Conservation (phyloP, 2,888 invertebrate species). For the Panorpa germanica region DNA sequence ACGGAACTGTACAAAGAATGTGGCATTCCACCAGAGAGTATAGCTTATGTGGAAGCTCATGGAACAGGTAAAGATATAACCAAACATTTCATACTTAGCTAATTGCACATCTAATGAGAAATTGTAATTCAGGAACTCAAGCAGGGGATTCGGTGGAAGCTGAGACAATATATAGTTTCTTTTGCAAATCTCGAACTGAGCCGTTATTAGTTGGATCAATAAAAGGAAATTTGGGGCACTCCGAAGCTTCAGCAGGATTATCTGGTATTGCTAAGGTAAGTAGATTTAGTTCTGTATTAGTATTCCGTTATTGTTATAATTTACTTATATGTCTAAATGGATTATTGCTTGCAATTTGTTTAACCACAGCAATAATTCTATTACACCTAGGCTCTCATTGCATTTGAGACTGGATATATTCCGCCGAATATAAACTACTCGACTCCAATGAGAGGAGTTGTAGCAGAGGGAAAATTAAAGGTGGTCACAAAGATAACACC, state of each 20-base stretch:
- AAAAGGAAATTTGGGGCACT: constrained; percentile 78
- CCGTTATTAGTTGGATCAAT: constrained; percentile 65
- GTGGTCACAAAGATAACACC: constrained; percentile 49
- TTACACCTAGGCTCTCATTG: constrained; percentile 47
- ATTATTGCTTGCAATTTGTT: no score
- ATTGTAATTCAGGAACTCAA: constrained; percentile 28
- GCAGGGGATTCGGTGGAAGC: constrained; percentile 66
- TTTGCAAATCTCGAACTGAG: constrained; percentile 44
- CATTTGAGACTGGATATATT: constrained; percentile 53
- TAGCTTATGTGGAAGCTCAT: constrained; percentile 36
- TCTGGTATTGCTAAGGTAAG: constrained; percentile 56
- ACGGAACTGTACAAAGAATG: constrained; percentile 29
- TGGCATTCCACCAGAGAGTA: constrained; percentile 26
- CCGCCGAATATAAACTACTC: constrained; percentile 65
- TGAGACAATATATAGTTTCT: constrained; percentile 50
- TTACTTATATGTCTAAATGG: no score
- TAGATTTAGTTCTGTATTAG: no score
- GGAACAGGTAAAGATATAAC: constrained; percentile 52
- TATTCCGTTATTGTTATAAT: no score
- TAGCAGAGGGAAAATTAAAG: constrained; percentile 32
- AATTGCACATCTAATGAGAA: not conserved
- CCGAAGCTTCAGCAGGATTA: constrained; percentile 60
- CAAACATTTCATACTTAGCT: not conserved
- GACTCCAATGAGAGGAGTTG: constrained; percentile 32
- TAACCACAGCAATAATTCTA: no score